phyloP scores from a whole-genome alignment of 2,888 invertebrate genomes.

The Chrysomela aeneicollis region DNA sequence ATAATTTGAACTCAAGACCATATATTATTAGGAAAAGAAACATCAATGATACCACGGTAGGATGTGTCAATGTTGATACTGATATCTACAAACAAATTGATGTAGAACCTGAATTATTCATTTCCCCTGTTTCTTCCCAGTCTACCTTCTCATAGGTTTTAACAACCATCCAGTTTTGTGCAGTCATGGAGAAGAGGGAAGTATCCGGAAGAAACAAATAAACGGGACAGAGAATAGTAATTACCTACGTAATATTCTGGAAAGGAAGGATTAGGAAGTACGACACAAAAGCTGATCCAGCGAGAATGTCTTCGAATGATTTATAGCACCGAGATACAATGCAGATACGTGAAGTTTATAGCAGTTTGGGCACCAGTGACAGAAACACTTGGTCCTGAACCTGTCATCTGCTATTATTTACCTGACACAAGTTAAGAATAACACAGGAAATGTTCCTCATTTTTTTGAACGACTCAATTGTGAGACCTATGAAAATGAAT shows the following conservation, averaged over 20 bases:
- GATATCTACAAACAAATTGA: too few species aligned
- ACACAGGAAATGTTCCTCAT: too few species aligned
- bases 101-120: too few species aligned
- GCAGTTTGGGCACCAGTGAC: neutral
- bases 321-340: conserved; percentile 22
- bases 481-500: too few species aligned
- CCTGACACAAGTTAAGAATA: too few species aligned
- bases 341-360: conserved; percentile 18
- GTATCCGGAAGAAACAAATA: conserved; percentile 32
- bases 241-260: conserved; percentile 37
- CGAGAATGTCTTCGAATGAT: conserved; percentile 34
- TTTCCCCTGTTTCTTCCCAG: too few species aligned
- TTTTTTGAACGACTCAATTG: too few species aligned
- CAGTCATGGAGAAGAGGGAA: neutral
- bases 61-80: too few species aligned
- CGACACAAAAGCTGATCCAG: conserved; percentile 35
- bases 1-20: too few species aligned
- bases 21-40: too few species aligned
- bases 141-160: neutral
- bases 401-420: neutral
- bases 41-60: too few species aligned
- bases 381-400: neutral
- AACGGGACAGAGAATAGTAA: conserved; percentile 49
- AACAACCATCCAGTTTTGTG: neutral
- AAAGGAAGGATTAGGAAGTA: conserved; percentile 38